phyloP scores from a whole-genome alignment of 2,888 invertebrate genomes.

The Apodemia zela region DNA sequence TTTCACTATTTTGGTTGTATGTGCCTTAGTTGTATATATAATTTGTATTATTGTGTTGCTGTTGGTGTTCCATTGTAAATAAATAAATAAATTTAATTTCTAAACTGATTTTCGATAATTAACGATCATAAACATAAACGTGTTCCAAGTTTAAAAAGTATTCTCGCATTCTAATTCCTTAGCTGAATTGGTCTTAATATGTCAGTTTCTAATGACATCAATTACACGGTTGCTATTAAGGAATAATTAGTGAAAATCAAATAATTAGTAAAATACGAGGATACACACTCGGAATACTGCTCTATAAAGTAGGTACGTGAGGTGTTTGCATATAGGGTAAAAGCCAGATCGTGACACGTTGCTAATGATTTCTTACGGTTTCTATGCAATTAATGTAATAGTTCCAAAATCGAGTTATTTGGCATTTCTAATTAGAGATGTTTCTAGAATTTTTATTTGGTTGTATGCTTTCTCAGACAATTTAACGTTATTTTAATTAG shows the following conservation, averaged over 20 bases:
- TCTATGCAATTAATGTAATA: conserved; percentile 3
- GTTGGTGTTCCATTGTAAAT: no score
- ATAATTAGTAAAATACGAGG: conserved; percentile 52
- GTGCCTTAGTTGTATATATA: no score
- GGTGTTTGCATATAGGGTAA: conserved; percentile 41
- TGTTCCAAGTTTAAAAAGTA: no score
- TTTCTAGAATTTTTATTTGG: neutral
- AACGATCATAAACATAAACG: no score
- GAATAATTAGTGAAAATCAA: conserved; percentile 56
- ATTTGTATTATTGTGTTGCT: no score
- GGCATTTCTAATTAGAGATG: neutral
- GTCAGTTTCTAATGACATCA: conserved; percentile 31
- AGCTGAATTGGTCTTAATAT: conserved; percentile 22
- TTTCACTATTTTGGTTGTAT: no score
- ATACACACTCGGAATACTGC: conserved; percentile 41
- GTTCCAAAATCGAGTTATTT: neutral
- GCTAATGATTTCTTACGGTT: conserved; percentile 6
- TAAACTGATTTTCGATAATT: no score
- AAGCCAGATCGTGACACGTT: conserved; percentile 44
- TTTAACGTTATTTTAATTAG: neutral
- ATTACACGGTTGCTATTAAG: conserved; percentile 33
- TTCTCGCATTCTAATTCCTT: no score
- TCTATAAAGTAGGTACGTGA: conserved; percentile 46
- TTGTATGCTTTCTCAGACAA: neutral
- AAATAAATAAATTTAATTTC: no score